Base-by-base conservation (phyloP, 2,113 vertebrate genomes). In the Gymnogyps californianus region DNA sequence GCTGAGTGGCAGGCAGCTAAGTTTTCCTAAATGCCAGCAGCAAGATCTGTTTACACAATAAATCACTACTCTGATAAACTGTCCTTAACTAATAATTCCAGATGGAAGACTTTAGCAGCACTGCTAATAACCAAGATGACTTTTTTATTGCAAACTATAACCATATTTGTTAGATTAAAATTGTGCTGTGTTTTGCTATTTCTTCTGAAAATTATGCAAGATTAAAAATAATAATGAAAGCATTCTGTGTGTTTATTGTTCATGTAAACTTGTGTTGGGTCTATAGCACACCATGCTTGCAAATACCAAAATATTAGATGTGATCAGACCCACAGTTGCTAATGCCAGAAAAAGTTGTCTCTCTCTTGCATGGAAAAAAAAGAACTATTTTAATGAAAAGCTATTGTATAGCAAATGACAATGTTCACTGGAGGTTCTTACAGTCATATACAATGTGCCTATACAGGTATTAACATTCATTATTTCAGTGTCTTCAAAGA, bases 51-150 rank as follows among this genome's bases (percentile, higher is more conserved):
- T 96, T 79, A 49, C 34, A 18, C 74, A 58, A 69, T 86, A 86
- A 97, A 89, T 89, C 94, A 90, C 61, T 55, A 3, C 91, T 72
- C 74, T 77, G 94, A 91, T 67, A 79, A 97, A 83, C 40, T 74
- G 62, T 52, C 87, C 95, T 88, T 67, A 57, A 70, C 78, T 87
- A 55, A 12, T 18, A 77, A 92, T 84, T 97, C 82, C 84, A 95
- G 77, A 93, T 32, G 87, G 95, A 83, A 83, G 55, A 24, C 57
- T 76, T 87, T 65, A 82, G 52, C 66, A 89, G 69, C n/a, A 15
- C 38, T 71, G 87, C 62, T 65, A 58, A 44, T 79, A 62, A 76
- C 34, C 9, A 51, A 20, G 16, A 91, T 71, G 81, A 51, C 49
- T 42, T 10, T 83, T 93, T 92, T 38, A 89, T 76, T 82, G 93